A percentile compares a stretch with the other conserved stretches of the same genome.
phyloP scores from a whole-genome alignment of 1,140 invertebrate genomes.

The Orchestia grillus region DNA sequence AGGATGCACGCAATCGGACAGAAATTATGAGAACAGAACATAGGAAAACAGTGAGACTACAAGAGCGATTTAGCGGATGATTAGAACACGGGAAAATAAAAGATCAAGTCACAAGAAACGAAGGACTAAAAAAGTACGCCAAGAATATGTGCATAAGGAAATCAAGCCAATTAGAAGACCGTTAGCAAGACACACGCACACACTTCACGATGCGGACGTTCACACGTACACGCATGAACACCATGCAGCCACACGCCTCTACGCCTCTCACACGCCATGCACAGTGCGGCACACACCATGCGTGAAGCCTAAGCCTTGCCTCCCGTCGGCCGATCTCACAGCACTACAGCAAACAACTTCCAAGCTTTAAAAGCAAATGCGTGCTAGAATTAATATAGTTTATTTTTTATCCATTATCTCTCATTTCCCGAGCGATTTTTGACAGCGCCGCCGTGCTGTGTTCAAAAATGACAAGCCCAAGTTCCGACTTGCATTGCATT shows the following conservation, averaged over 20 bases:
- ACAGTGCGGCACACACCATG: not conserved
- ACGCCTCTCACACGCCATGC: not conserved
- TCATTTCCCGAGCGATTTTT: not conserved
- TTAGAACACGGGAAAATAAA: not conserved
- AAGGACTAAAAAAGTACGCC: not conserved
- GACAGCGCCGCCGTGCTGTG: not conserved
- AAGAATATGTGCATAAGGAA: too few relatives aligned
- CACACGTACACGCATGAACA: not conserved
- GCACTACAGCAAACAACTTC: not conserved
- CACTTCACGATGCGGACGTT: not conserved
- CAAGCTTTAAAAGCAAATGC: not conserved
- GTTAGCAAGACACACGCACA: not conserved
- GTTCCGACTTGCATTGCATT: not conserved
- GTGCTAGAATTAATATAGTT: not conserved
- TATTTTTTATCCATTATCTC: not conserved
- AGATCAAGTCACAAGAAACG: not conserved
- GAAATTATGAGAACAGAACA: not conserved
- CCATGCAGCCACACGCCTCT: not conserved
- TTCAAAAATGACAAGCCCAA: not conserved
- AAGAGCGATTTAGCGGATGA: not conserved
- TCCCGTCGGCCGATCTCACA: not conserved
- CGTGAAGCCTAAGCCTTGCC: not conserved
- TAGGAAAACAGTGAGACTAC: not conserved
- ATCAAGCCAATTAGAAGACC: too few relatives aligned
- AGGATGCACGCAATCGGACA: not conserved